A percentile compares a stretch with the other conserved stretches of the same genome.
Evolutionary conservation across 2,113 vertebrate genomes (phyloP).

Genomic region (Limanda limanda): DNA sequence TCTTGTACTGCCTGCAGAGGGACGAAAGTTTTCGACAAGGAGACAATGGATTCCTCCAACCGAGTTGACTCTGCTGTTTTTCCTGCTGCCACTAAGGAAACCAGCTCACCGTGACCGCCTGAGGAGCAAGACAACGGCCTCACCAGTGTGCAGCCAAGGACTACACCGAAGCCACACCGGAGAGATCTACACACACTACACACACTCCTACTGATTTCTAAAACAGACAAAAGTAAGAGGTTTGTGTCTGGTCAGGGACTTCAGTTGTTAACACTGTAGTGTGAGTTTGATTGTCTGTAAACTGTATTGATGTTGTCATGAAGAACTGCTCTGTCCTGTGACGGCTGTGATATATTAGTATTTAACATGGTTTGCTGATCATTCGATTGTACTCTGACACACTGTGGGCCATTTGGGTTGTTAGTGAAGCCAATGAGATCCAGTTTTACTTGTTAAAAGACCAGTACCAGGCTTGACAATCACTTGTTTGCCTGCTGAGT

Average conservation of each 20-base stretch:
- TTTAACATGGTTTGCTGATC: not conserved
- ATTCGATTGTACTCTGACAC: not conserved
- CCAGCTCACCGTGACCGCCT: constrained; percentile 10
- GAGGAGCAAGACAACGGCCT: not conserved
- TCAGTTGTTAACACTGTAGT: not conserved
- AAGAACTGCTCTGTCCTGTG: not conserved
- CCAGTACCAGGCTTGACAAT: too few species aligned
- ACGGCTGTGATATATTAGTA: not conserved
- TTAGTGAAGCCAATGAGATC: not conserved
- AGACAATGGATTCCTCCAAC: constrained; percentile 13
- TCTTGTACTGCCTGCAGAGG: constrained; percentile 8
- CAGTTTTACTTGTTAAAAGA: not conserved
- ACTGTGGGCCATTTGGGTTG: not conserved
- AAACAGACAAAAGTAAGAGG: not conserved
- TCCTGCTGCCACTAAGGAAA: constrained; percentile 14
- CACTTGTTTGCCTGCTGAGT: not conserved
- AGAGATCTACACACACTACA: not conserved
- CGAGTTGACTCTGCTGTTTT: constrained; percentile 15
- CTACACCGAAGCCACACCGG: not conserved
- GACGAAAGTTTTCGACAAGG: not conserved
- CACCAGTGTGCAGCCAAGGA: constrained; percentile 1
- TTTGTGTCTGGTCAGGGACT: not conserved
- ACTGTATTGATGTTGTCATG: not conserved
- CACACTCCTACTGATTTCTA: not conserved
- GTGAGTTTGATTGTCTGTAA: not conserved